Evolutionary conservation across 2,888 invertebrate genomes (phyloP), one percentile per base, ranked within the genome.

Genomic region (Lasioglossum pauxillum): DNA sequence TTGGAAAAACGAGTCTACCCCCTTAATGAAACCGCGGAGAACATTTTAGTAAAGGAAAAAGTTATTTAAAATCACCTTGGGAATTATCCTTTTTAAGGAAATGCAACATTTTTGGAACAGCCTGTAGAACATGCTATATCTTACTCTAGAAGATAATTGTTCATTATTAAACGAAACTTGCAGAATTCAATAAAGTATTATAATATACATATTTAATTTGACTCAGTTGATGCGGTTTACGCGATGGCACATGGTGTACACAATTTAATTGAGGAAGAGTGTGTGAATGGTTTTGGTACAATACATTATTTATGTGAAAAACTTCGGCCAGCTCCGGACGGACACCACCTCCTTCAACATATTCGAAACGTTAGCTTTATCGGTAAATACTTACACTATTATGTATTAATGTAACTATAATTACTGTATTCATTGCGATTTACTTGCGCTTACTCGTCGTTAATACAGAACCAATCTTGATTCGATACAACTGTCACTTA

Each of bases 221-320:
- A 93, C 93, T 19, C 95, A 96, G 97, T 97, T 82, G 97, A 98
- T 94, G 98, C 98, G 0, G 97, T 98, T 1, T 97, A 97, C 92
- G 97, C 97, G 0, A 96, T 97, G 94, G 98, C 98, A 1, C 96
- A 97, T 92, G 97, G 97, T 0, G 95, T 98, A 35, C 97, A 97
- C 93, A 96, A 96, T 84, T 95, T 97, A 92, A 96, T 97, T 78
- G 95, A 95, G 38, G 96, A 97, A 88, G 94, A 96, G 76, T 97
- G 97, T 93, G 94, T 95, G 53, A 89, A 90, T 41, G 94, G 93
- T 41, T 87, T 84, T 16, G 93, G 93, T 49, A 94, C 95, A 60
- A 91, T 94, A 76, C 94, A 95, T 88, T 92, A 95, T 67, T 92
- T 95, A 23, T 96, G 96, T 90, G 95, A 95, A 23, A 90, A 92